These are phyloP conservation scores for Vespertilio murinus DNA, from an alignment of 2,797 vertebrate species.

Conservation along the genomic window DNA sequence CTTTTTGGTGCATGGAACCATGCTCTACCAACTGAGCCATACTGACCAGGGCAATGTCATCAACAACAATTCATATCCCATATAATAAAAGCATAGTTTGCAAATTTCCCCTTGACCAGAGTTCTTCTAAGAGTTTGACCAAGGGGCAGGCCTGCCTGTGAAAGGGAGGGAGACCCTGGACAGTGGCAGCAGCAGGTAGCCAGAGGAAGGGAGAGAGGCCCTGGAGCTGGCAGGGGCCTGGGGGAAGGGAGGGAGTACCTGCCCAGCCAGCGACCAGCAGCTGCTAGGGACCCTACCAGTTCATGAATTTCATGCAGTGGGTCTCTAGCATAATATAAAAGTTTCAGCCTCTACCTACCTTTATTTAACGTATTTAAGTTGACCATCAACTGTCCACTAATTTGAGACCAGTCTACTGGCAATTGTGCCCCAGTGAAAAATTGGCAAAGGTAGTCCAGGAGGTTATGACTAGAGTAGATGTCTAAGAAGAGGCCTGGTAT, in stretches of 20 bases:
- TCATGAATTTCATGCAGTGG: too few species aligned
- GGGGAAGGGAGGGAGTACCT: too few species aligned
- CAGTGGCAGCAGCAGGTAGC: too few species aligned
- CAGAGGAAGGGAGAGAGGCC: too few species aligned
- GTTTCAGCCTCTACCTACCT: constrained; percentile 34
- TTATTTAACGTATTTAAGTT: constrained; percentile 36
- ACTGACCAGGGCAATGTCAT: not conserved
- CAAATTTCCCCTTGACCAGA: too few species aligned
- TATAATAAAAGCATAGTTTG: too few species aligned
- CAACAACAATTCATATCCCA: constrained; percentile 16
- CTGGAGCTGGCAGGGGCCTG: too few species aligned
- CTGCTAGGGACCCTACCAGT: too few species aligned
- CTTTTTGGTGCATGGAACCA: not conserved
- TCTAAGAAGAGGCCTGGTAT: not conserved
- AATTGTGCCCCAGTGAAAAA: not conserved
- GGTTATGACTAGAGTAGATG: not conserved
- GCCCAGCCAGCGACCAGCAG: rapidly evolving
- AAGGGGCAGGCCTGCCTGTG: too few species aligned
- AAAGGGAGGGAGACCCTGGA: too few species aligned
- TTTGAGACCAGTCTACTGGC: not conserved
- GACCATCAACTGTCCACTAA: not conserved
- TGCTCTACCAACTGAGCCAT: not conserved
- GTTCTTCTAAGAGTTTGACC: too few species aligned
- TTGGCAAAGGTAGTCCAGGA: not conserved
- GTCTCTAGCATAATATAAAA: not conserved